A percentile compares a stretch with the other conserved stretches of the same genome.
Conservation (phyloP, 2,113 vertebrate genomes). For the Chiloscyllium plagiosum region DNA sequence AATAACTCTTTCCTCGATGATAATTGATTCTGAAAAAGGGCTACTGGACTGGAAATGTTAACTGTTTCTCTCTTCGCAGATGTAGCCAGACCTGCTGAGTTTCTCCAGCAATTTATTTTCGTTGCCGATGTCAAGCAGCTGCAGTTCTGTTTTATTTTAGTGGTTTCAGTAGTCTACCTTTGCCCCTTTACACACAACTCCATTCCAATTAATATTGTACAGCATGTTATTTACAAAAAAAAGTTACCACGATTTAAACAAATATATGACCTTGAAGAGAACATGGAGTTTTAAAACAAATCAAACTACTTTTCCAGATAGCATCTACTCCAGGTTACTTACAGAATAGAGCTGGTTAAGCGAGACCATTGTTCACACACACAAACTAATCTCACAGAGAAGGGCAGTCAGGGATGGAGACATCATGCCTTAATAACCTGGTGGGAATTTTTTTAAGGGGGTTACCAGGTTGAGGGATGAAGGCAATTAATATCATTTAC, state of each 20-base stretch:
- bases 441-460: background rate
- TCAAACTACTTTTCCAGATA: background rate
- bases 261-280: background rate
- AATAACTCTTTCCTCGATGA: too few relatives aligned
- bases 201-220: background rate
- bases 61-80: too few relatives aligned
- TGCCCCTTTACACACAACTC: background rate
- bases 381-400: background rate
- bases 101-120: too few relatives aligned
- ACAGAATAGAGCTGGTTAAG: background rate
- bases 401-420: background rate
- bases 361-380: background rate
- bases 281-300: background rate
- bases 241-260: too few relatives aligned
- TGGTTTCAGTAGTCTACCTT: too few relatives aligned
- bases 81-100: too few relatives aligned
- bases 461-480: background rate
- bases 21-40: too few relatives aligned
- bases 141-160: too few relatives aligned
- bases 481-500: background rate
- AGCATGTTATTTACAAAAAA: too few relatives aligned
- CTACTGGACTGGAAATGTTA: too few relatives aligned
- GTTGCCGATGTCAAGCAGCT: too few relatives aligned
- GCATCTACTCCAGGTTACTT: background rate
- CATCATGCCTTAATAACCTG: background rate